phyloP scores from a whole-genome alignment of 1,140 invertebrate species.

The Antheraea pernyi region DNA sequence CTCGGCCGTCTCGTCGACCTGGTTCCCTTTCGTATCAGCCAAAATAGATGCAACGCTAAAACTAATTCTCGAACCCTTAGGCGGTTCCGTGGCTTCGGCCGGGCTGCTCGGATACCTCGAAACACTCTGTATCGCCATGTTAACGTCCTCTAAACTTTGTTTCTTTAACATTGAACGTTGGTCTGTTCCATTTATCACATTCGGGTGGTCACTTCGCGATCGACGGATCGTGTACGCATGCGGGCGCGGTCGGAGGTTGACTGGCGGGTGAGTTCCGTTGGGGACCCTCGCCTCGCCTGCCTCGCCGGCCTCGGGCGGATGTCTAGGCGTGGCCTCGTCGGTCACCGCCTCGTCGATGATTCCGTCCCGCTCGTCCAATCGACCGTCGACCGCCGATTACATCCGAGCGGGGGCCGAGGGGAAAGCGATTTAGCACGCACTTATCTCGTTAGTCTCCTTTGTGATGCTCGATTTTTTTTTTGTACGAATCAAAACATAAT shows the following conservation, averaged over 20 bases:
- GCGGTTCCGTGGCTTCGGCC: slow-evolving; percentile 78
- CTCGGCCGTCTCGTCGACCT: slow-evolving; percentile 66
- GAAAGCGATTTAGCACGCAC: slow-evolving; percentile 76
- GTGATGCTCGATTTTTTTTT: slow-evolving; percentile 76
- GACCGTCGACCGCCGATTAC: slow-evolving; percentile 64
- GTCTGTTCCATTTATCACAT: slow-evolving; percentile 75
- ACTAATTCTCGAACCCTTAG: slow-evolving; percentile 81
- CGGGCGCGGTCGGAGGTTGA: slow-evolving; percentile 70
- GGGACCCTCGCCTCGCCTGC: slow-evolving; percentile 27
- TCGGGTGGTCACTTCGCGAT: slow-evolving; percentile 54
- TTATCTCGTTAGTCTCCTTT: slow-evolving; percentile 79
- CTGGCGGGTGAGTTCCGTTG: slow-evolving; percentile 48
- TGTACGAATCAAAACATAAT: slow-evolving; percentile 79
- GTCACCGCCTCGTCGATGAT: slow-evolving; percentile 38
- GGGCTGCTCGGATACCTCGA: slow-evolving; percentile 76
- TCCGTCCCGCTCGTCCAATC: slow-evolving; percentile 68
- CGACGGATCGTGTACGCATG: slow-evolving; percentile 73
- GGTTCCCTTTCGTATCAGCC: slow-evolving; percentile 81
- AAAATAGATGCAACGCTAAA: slow-evolving; percentile 85
- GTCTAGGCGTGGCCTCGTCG: slow-evolving; percentile 35
- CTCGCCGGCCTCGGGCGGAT: slow-evolving; percentile 11
- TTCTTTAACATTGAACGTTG: slow-evolving; percentile 76
- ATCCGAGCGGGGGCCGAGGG: slow-evolving; percentile 66
- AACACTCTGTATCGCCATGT: slow-evolving; percentile 79
- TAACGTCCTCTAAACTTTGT: slow-evolving; percentile 72